These are phyloP conservation scores for Drosophila sucinea DNA, from an alignment of 1,140 invertebrate species.

Conservation along the genomic window DNA sequence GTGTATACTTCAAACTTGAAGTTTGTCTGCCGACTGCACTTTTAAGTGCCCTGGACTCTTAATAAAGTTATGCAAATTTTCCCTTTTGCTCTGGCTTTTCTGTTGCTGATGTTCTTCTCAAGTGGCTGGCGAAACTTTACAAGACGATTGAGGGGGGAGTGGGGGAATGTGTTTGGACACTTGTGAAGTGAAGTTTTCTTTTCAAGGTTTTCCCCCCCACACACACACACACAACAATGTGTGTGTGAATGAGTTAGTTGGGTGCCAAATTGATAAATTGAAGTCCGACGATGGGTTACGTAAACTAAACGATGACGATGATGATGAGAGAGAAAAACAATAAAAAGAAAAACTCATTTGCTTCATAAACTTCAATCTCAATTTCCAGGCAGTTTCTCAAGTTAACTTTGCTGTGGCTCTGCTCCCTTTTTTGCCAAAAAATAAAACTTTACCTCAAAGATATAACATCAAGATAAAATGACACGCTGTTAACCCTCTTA, in stretches of 20 bases:
- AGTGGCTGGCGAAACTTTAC: slow-evolving; percentile 53
- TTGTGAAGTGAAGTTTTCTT: slow-evolving; percentile 18
- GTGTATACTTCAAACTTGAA: slow-evolving; percentile 29
- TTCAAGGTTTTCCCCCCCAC: not conserved
- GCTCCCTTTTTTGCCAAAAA: not conserved
- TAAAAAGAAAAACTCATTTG: not conserved
- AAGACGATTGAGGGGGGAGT: not conserved
- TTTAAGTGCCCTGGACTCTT: slow-evolving; percentile 56
- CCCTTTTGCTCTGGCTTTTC: slow-evolving; percentile 46
- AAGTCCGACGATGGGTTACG: not conserved
- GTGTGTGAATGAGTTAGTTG: slow-evolving; percentile 3
- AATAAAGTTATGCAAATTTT: slow-evolving; percentile 76
- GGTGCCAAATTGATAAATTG: slow-evolving; percentile 12
- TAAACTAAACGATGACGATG: not conserved
- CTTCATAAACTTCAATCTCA: not conserved
- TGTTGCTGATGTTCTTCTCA: slow-evolving; percentile 52
- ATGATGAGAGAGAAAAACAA: not conserved
- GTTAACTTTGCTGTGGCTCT: too few relatives aligned
- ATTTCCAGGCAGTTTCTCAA: not conserved
- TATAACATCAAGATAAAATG: not conserved
- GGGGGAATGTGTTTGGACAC: slow-evolving; percentile 19
- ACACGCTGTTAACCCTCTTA: slow-evolving; percentile 8
- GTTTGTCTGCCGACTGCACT: slow-evolving; percentile 46
- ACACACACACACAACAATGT: not conserved
- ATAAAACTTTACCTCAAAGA: not conserved